Conservation (phyloP, 2,113 vertebrate species). For the Pseudorhombus dupliciocellatus region DNA sequence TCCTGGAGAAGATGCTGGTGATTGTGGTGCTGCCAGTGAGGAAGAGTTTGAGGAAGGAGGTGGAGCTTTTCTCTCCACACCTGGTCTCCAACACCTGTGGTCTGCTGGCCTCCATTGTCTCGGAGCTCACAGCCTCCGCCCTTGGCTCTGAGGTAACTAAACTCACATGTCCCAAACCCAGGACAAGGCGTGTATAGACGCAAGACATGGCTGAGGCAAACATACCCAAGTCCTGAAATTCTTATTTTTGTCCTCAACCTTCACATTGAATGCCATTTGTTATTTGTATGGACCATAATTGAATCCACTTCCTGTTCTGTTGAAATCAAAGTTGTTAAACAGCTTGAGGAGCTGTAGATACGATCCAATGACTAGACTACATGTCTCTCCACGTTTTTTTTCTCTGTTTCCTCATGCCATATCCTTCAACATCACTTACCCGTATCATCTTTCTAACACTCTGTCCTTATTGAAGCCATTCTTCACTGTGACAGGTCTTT, state of each 20-base stretch:
- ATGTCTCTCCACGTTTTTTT: slow-evolving; percentile 10
- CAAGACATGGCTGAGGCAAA: neutral
- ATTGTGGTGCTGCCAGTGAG: slow-evolving; percentile 97
- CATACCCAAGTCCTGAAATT: neutral
- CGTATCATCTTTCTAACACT: neutral
- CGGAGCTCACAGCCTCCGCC: slow-evolving; percentile 95
- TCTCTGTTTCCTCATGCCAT: neutral
- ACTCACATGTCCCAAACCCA: neutral
- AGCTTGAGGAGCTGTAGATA: neutral
- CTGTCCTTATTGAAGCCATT: neutral
- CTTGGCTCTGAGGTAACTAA: slow-evolving; percentile 95
- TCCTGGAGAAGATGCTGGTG: slow-evolving; percentile 97
- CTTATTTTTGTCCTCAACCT: neutral
- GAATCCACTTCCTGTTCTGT: neutral
- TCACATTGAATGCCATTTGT: neutral
- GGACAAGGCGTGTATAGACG: neutral
- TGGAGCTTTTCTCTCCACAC: slow-evolving; percentile 96
- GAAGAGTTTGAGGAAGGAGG: slow-evolving; percentile 93
- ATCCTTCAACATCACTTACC: neutral
- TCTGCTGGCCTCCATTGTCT: slow-evolving; percentile 95
- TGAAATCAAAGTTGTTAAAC: neutral
- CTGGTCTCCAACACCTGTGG: slow-evolving; percentile 98
- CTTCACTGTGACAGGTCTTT: neutral
- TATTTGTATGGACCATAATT: neutral
- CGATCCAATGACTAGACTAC: neutral